Evolutionary conservation across 2,113 vertebrate genomes (phyloP), one percentile per base, ranked within the genome.

Genomic region (Charina bottae): DNA sequence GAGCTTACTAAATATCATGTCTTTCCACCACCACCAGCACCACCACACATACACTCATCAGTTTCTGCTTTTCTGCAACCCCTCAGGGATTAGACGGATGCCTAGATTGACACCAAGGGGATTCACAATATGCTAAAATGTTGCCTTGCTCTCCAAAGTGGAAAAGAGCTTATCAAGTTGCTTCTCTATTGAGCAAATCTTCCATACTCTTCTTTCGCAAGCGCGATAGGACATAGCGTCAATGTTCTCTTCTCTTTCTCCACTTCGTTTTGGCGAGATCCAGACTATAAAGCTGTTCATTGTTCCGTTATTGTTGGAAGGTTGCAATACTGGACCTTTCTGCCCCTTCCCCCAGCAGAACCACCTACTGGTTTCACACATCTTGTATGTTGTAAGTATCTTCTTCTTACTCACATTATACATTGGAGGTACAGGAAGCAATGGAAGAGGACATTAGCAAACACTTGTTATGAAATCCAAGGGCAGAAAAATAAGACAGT

Each of bases 181-280:
- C 2, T 59, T 84, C 56, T 19, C 78, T 21, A 12, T 58, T 62
- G 94, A 88, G 94, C 91, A 42, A 92, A 93, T 78, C 90, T 28
- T 26, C 83, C 68, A 1, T 37, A 19, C 19, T 5, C n/a, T 37
- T 78, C n/a, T 78, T 78, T 78, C 15, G 2, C 89, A 93, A 93
- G 92, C 92, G 89, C 90, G 91, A 92, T 87, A 24, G 55, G 42
- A 84, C 89, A 21, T 88, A 95, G 94, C 92, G 85, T 91, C 92
- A 72, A 94, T 92, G 93, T 28, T 89, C 37, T 62, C 23, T 86
- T 93, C 92, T 93, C 3, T 95, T 94, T 94, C 92, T 94, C 93
- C 92, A 42, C 92, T 93, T 96, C 46, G 89, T 91, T 11, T 13
- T 24, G 90, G 90, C 84, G 17, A 54, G 60, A 26, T 89, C 33